Conservation (phyloP, 2,888 invertebrate species). For the Luperina nickerlii region DNA sequence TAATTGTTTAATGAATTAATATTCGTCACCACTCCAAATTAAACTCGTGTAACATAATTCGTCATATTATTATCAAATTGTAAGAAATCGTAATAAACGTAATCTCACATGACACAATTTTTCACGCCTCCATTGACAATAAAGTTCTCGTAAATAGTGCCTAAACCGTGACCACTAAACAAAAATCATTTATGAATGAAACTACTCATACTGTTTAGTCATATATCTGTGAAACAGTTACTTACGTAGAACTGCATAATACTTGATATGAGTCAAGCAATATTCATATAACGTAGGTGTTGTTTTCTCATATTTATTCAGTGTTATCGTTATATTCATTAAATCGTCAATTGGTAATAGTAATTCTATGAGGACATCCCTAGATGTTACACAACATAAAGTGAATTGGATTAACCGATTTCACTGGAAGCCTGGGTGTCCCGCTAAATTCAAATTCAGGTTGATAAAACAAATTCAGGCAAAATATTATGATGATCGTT, state of each 20-base stretch:
- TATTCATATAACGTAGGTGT: slow-evolving; percentile 55
- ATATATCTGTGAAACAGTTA: slow-evolving; percentile 75
- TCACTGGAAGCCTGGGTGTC: not conserved
- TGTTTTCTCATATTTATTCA: slow-evolving; percentile 53
- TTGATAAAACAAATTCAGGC: not conserved
- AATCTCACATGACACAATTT: slow-evolving; percentile 69
- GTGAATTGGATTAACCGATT: not conserved
- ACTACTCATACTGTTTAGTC: slow-evolving; percentile 81
- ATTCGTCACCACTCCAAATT: slow-evolving; percentile 41
- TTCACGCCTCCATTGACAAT: slow-evolving; percentile 45
- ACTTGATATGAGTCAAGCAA: slow-evolving; percentile 75
- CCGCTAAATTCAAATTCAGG: not conserved
- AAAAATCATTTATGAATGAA: slow-evolving; percentile 82
- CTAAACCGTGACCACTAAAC: slow-evolving; percentile 63
- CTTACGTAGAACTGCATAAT: slow-evolving; percentile 74
- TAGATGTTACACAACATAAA: not conserved
- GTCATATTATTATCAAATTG: slow-evolving; percentile 43
- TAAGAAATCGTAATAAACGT: slow-evolving; percentile 60
- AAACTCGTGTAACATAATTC: slow-evolving; percentile 16
- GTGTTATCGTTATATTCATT: slow-evolving; percentile 31
- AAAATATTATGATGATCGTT: no score
- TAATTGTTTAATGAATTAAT: slow-evolving; percentile 20
- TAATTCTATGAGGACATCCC: not conserved
- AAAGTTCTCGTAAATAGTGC: slow-evolving; percentile 49
- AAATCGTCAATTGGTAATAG: slow-evolving; percentile 16